Conservation (phyloP, 2,888 invertebrate genomes). For the Cynaeus angustus region DNA sequence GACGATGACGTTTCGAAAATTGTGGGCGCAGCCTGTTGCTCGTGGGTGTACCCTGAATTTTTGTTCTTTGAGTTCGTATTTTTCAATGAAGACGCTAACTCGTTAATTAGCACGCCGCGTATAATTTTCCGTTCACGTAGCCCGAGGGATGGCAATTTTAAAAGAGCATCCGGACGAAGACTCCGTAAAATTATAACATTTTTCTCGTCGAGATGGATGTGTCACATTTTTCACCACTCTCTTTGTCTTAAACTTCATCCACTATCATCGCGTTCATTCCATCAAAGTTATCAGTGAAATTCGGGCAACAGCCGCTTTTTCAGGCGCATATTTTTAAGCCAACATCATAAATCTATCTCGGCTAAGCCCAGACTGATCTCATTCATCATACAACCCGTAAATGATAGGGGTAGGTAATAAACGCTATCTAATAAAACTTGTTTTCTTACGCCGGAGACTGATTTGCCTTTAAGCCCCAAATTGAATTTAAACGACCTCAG, state of each 20-base stretch:
- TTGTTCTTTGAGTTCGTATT: neutral
- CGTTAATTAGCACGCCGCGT: constrained; percentile 13
- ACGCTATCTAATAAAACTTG: constrained; percentile 53
- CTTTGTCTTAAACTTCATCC: constrained; percentile 42
- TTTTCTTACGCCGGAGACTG: constrained; percentile 49
- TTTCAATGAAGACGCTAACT: neutral
- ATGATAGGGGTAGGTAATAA: constrained; percentile 55
- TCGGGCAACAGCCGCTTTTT: constrained; percentile 48
- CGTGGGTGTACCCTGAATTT: neutral
- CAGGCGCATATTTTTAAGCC: constrained; percentile 52
- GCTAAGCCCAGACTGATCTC: constrained; percentile 46
- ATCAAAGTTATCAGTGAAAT: constrained; percentile 53
- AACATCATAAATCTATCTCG: constrained; percentile 54
- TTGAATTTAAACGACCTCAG: constrained; percentile 47
- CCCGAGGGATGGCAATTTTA: constrained; percentile 1
- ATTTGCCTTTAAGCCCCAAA: constrained; percentile 45
- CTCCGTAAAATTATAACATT: constrained; percentile 34
- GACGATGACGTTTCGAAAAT: constrained; percentile 15
- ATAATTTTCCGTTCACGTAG: constrained; percentile 25
- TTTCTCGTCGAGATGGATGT: constrained; percentile 36
- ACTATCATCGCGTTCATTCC: constrained; percentile 48
- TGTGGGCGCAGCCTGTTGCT: constrained; percentile 20
- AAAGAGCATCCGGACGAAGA: constrained; percentile 16
- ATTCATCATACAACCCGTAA: constrained; percentile 52
- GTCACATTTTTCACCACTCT: constrained; percentile 43